phyloP scores from a whole-genome alignment of 2,797 vertebrate species.

The Epinephelus awoara region DNA sequence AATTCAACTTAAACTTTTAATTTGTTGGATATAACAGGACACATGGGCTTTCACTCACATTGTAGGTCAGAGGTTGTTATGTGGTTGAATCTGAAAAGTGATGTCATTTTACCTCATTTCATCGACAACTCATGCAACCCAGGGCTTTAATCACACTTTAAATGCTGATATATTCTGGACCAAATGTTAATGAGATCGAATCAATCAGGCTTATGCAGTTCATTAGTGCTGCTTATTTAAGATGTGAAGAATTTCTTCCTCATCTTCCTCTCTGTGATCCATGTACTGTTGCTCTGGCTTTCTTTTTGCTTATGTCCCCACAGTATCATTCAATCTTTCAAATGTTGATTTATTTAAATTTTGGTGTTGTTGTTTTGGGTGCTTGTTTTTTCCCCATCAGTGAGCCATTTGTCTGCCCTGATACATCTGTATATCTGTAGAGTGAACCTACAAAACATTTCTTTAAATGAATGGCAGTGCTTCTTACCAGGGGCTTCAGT shows the following conservation, averaged over 20 bases:
- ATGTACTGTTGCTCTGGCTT: neutral
- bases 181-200: neutral
- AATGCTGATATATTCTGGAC: neutral
- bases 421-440: neutral
- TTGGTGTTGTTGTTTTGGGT: neutral
- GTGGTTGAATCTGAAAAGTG: too few relatives aligned
- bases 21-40: neutral
- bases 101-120: too few relatives aligned
- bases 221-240: too few relatives aligned
- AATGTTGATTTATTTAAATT: neutral
- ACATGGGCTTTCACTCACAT: too few relatives aligned
- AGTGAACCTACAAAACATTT: neutral
- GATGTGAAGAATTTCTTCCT: too few relatives aligned
- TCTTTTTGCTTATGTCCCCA: neutral
- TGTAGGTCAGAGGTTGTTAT: too few relatives aligned
- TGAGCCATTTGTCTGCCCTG: neutral
- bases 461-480: neutral
- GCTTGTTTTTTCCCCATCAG: neutral
- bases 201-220: too few relatives aligned
- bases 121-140: neutral
- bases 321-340: neutral
- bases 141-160: neutral
- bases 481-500: slow-evolving; percentile 58
- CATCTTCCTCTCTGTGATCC: neutral
- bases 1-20: neutral